phyloP scores from a whole-genome alignment of 2,888 invertebrate species.

The Hofmannophila pseudospretella region DNA sequence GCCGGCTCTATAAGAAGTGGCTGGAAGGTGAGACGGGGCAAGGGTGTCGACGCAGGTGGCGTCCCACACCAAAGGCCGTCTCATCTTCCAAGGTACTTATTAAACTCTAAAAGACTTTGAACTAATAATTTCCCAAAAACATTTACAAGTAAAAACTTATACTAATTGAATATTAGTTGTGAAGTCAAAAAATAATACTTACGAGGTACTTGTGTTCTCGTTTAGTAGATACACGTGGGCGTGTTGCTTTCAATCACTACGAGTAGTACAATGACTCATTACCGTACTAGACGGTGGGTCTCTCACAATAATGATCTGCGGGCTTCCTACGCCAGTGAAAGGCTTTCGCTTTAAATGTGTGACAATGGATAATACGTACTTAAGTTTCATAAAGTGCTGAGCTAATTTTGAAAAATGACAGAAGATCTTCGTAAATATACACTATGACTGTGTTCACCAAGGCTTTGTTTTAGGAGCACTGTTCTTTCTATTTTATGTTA shows the following conservation, averaged over 20 bases:
- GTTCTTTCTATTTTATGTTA: background rate
- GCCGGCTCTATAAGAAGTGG: too few species aligned
- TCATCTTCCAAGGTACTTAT: too few species aligned
- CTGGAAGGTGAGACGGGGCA: too few species aligned
- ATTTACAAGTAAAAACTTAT: too few species aligned
- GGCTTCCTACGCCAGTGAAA: constrained; percentile 11
- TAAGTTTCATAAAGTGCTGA: background rate
- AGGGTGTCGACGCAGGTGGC: too few species aligned
- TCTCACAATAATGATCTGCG: constrained; percentile 8
- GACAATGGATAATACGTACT: constrained; percentile 1
- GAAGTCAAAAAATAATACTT: constrained; percentile 6
- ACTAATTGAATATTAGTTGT: background rate
- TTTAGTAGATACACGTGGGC: constrained; percentile 15
- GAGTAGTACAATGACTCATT: constrained; percentile 16
- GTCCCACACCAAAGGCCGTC: too few species aligned
- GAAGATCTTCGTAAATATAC: background rate
- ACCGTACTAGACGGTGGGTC: constrained; percentile 14
- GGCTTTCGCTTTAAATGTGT: constrained; percentile 1
- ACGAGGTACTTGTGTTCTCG: constrained; percentile 4
- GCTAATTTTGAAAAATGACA: background rate
- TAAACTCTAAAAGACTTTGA: too few species aligned
- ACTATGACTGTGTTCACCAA: background rate
- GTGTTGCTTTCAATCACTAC: constrained; percentile 14
- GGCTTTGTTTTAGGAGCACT: background rate
- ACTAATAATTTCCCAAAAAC: too few species aligned